phyloP scores from a whole-genome alignment of 2,113 vertebrate species.

The Chinchilla lanigera region DNA sequence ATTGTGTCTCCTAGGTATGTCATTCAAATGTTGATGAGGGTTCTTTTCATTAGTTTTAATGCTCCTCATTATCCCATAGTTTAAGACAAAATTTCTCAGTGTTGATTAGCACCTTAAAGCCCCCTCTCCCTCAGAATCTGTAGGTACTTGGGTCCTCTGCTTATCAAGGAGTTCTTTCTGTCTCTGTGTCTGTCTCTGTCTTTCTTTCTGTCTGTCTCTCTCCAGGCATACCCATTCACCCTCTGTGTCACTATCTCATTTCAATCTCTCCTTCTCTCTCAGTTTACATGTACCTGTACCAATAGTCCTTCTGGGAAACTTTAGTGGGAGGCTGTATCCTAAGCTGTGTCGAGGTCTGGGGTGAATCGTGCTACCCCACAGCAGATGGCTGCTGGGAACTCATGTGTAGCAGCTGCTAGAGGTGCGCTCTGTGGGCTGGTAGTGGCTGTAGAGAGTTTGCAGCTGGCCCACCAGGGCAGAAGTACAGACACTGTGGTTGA shows the following conservation, averaged over 20 bases:
- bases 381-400: background rate
- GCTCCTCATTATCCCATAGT: background rate
- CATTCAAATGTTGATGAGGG: background rate
- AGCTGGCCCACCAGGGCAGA: background rate
- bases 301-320: background rate
- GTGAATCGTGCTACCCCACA: background rate
- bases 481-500: background rate
- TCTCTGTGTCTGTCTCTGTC: background rate
- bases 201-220: background rate
- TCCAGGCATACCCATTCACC: rapidly evolving
- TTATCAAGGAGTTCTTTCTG: background rate
- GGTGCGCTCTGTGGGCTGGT: background rate
- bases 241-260: background rate
- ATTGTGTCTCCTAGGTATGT: background rate
- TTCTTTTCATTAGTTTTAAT: background rate
- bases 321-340: background rate
- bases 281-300: background rate
- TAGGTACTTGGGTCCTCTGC: background rate
- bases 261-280: background rate
- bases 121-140: background rate
- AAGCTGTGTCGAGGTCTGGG: background rate
- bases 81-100: background rate
- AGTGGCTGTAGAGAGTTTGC: background rate
- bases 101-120: background rate
- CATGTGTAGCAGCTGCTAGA: background rate